Evolutionary conservation across 2,888 invertebrate genomes (phyloP).

Genomic region (Apamea monoglypha): DNA sequence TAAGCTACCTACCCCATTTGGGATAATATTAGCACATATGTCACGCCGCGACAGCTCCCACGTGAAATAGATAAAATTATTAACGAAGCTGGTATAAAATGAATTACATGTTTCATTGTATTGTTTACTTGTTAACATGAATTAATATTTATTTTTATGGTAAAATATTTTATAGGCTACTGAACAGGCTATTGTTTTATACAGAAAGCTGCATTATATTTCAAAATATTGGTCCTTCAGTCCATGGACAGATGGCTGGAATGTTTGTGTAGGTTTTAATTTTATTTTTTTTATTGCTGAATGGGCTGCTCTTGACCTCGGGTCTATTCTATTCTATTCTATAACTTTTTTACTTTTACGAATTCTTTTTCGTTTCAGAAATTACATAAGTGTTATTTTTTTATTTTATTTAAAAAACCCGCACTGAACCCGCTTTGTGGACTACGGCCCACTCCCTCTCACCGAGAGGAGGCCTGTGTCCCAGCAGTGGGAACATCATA

Average conservation of each 20-base stretch:
- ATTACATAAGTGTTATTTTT: too few species aligned
- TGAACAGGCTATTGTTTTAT: neutral
- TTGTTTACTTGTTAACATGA: constrained; percentile 10
- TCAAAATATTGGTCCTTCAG: neutral
- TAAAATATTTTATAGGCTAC: neutral
- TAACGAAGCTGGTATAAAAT: constrained; percentile 43
- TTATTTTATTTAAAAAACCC: neutral
- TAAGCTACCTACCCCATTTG: constrained; percentile 29
- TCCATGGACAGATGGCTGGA: too few species aligned
- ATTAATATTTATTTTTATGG: neutral
- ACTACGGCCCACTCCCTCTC: neutral
- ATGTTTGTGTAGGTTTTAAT: too few species aligned
- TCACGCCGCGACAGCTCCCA: constrained; percentile 39
- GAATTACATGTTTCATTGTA: constrained; percentile 30
- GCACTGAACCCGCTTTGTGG: neutral
- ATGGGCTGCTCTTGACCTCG: too few species aligned
- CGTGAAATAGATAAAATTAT: constrained; percentile 46
- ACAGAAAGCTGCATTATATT: neutral
- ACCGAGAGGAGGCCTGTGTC: neutral
- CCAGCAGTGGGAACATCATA: neutral
- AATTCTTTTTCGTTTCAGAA: too few species aligned
- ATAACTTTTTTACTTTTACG: too few species aligned
- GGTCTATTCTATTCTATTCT: too few species aligned
- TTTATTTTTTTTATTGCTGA: too few species aligned
- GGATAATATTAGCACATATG: constrained; percentile 53